A percentile compares a stretch with the other conserved stretches of the same genome.
These are phyloP conservation scores for Vidua chalybeata DNA, from an alignment of 2,113 vertebrate species.

Conservation along the genomic window DNA sequence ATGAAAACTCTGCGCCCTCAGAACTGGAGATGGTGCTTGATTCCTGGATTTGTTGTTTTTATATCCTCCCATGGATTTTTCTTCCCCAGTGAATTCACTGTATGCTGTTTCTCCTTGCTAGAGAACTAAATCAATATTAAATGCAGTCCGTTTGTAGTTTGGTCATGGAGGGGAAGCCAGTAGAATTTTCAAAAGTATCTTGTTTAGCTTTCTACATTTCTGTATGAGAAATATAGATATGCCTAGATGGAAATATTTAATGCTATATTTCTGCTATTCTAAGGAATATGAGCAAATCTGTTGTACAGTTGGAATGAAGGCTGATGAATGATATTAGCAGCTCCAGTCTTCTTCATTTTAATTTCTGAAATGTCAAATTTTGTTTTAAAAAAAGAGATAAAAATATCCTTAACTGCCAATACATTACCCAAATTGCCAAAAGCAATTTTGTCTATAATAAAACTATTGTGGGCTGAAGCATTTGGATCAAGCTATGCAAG, in stretches of 20 bases:
- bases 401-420: background rate
- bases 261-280: background rate
- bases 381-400: background rate
- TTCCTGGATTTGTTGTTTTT: background rate
- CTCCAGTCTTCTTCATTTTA: background rate
- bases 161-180: background rate
- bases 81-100: background rate
- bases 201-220: background rate
- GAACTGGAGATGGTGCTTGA: background rate
- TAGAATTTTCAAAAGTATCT: background rate
- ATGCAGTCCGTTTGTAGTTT: background rate
- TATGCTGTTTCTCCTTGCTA: background rate
- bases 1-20: background rate
- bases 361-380: background rate
- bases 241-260: background rate
- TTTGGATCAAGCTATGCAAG: background rate
- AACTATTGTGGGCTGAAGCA: background rate
- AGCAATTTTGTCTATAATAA: background rate
- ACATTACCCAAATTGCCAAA: background rate
- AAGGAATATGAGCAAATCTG: background rate
- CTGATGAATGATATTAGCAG: background rate
- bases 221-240: background rate
- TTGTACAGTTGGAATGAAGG: background rate
- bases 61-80: background rate
- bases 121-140: background rate